Evolutionary conservation across 1,140 invertebrate species (phyloP).

Genomic region (Pachyrhynchus sulphureomaculatus): DNA sequence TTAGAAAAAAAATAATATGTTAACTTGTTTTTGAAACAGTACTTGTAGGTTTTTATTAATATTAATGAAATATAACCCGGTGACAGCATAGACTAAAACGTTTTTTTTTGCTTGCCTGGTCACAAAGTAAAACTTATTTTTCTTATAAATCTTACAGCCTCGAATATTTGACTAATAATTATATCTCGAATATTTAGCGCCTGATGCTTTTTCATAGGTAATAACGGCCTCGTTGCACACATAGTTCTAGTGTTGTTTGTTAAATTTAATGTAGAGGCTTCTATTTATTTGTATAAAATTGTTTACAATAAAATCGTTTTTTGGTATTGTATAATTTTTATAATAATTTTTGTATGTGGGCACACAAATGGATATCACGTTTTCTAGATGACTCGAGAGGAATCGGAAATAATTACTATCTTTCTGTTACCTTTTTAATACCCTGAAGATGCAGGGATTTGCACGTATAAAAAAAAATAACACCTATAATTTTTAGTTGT

Average conservation of each 20-base stretch:
- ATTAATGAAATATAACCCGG: slow-evolving; percentile 10
- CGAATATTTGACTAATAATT: slow-evolving; percentile 23
- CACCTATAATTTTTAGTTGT: no score
- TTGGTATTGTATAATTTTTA: slow-evolving; percentile 38
- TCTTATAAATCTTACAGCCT: slow-evolving; percentile 20
- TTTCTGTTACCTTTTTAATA: no score
- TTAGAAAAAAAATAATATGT: slow-evolving; percentile 22
- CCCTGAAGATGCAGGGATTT: no score
- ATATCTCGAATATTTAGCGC: slow-evolving; percentile 36
- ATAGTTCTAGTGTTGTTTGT: slow-evolving; percentile 48
- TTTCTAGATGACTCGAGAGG: neutral
- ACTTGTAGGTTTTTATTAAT: slow-evolving; percentile 24
- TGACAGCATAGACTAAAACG: slow-evolving; percentile 12
- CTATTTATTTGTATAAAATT: slow-evolving; percentile 40
- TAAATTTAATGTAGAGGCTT: slow-evolving; percentile 50
- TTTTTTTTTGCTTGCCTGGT: slow-evolving; percentile 26
- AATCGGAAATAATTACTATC: slow-evolving; percentile 12
- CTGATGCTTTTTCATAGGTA: slow-evolving; percentile 42
- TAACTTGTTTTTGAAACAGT: slow-evolving; percentile 20
- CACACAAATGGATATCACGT: slow-evolving; percentile 17
- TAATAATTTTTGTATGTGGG: slow-evolving; percentile 32
- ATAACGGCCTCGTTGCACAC: slow-evolving; percentile 47
- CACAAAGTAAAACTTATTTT: slow-evolving; percentile 12
- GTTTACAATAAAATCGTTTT: slow-evolving; percentile 37
- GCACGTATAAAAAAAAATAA: no score